Base-by-base conservation (phyloP, 2,888 invertebrate genomes). In the Parnassius apollo region DNA sequence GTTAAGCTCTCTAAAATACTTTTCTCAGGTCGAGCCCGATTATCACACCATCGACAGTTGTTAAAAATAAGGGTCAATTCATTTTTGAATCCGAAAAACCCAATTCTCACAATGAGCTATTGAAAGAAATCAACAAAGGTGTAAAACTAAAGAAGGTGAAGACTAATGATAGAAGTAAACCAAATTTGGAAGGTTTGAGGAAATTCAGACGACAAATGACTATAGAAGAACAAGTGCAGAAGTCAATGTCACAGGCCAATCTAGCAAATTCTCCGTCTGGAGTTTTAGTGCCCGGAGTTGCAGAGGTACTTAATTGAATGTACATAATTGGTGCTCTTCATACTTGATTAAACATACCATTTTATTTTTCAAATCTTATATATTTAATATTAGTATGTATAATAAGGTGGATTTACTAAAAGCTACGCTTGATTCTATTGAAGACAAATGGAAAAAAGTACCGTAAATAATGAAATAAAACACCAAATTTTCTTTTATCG, bases 121-220 rank as follows among this genome's bases (percentile, higher is more conserved):
- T 97, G 9, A 95, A 95, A 85, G 95, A 96, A 91, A 98, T 98
- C 78, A 95, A 95, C 82, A 88, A 93, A 65, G 98, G 98, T 59
- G 88, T 97, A 0, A 94, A 88, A 72, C 88, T 98, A 72, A 96
- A 96, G 78, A 95, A 94, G 70, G 94, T 94, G 0, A 95, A 94
- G 81, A 95, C 95, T 7, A 97, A 97, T 77, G 98, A 98, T 79
- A 94, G 97, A 71, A 97, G 97, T 81, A 96, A 94, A 86, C 97
- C 97, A 2, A 93, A 96, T 68, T 84, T 98, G 68, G 95, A 95
- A 74, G 97, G 98, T 65, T 88, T 98, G 69, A 93, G 97, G 61
- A 97, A 97, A 85, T 97, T 98, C 88, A 93, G 97, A 62, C 93
- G 97, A 75, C 97, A 97, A 83, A 94, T 97, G 94, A 97, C 97